A percentile compares a stretch with the other conserved stretches of the same genome.
Evolutionary conservation across 2,888 invertebrate genomes (phyloP).

Genomic region (Mongoloraphidia duomilia): DNA sequence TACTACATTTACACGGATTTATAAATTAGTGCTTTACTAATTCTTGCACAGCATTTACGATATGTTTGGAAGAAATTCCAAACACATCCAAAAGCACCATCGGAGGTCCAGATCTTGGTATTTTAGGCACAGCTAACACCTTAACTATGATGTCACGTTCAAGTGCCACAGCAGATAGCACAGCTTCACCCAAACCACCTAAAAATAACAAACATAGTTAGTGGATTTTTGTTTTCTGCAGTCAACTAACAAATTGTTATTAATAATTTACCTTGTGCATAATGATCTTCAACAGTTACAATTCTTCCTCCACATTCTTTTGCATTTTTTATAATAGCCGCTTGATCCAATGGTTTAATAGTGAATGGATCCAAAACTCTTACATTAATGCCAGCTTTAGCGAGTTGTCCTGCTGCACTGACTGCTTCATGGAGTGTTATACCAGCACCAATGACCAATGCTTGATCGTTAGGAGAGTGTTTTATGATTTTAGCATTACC

Average conservation of each 20-base stretch:
- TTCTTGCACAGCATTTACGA: conserved; percentile 54
- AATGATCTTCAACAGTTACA: conserved; percentile 94
- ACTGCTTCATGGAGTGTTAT: conserved; percentile 87
- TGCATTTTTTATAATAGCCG: conserved; percentile 61
- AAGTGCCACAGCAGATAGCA: conserved; percentile 61
- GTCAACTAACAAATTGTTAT: conserved; percentile 7
- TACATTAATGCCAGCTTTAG: conserved; percentile 52
- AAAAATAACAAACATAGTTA: conserved; percentile 11
- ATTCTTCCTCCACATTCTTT: conserved; percentile 65
- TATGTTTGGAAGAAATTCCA: conserved; percentile 73
- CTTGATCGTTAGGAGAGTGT: conserved; percentile 60
- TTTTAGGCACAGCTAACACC: conserved; percentile 62
- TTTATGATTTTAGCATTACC: conserved; percentile 71
- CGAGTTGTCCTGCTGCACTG: conserved; percentile 63
- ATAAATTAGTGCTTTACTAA: conserved; percentile 34
- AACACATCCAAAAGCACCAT: conserved; percentile 71
- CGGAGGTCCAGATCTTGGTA: conserved; percentile 91
- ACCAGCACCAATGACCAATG: conserved; percentile 83
- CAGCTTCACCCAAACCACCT: conserved; percentile 95
- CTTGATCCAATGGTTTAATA: conserved; percentile 83
- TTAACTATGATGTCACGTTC: conserved; percentile 56
- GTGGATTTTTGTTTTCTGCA: conserved; percentile 16
- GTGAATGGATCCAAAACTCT: conserved; percentile 93
- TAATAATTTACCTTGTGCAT: conserved; percentile 56
- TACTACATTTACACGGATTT: not conserved